Evolutionary conservation across 2,797 vertebrate species (phyloP).

Genomic region (Pampus argenteus): DNA sequence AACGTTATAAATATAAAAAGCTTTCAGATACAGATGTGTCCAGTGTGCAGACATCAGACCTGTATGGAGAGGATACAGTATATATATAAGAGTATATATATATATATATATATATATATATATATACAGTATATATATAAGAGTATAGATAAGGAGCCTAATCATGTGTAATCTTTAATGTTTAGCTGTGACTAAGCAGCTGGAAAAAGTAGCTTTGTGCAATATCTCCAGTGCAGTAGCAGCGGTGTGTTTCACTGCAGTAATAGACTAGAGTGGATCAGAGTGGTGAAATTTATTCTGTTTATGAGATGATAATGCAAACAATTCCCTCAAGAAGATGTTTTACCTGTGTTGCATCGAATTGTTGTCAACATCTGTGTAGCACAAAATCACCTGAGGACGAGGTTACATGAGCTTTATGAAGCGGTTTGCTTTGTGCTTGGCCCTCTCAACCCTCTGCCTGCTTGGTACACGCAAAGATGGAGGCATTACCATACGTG

Average conservation of each 20-base stretch:
- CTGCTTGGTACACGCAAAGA: conserved; percentile 25
- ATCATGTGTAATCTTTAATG: background rate
- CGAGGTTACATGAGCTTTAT: conserved; percentile 18
- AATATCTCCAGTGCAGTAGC: background rate
- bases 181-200: background rate
- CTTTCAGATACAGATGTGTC: too few species aligned
- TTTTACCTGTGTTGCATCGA: background rate
- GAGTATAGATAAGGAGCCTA: background rate
- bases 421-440: conserved; percentile 29
- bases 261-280: conserved; percentile 27
- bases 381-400: conserved; percentile 16
- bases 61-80: too few species aligned
- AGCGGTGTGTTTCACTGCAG: conserved; percentile 8
- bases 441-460: conserved; percentile 8
- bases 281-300: conserved; percentile 9
- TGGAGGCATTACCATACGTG: too few species aligned
- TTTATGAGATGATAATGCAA: background rate
- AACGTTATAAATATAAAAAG: too few species aligned
- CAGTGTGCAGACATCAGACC: too few species aligned
- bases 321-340: background rate
- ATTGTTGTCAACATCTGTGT: conserved; percentile 17
- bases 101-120: too few species aligned
- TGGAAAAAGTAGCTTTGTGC: background rate
- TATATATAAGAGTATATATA: background rate
- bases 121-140: too few species aligned